Conservation (phyloP, 2,797 vertebrate genomes). For the Loris lydekkerianus region DNA sequence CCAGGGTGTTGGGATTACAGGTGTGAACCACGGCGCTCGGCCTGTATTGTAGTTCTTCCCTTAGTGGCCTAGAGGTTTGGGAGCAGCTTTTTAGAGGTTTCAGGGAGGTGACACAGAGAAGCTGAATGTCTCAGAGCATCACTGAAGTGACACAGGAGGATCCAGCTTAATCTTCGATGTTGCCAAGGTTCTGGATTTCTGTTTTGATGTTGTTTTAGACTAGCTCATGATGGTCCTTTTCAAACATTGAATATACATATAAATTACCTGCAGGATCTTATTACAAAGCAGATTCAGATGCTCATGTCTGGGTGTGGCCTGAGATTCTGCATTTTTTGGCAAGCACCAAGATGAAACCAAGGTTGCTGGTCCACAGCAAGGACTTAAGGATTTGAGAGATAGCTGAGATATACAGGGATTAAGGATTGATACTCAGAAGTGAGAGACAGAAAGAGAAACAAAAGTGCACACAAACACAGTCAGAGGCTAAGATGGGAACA, state of each 20-base stretch:
- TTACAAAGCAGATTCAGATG: not conserved
- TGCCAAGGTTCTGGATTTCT: conserved; percentile 11
- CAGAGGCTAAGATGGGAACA: not conserved
- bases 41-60: not conserved
- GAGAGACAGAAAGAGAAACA: not conserved
- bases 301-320: not conserved
- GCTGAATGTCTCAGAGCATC: not conserved
- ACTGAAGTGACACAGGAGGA: not conserved
- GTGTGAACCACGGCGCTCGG: too few species aligned
- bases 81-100: not conserved
- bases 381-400: conserved; percentile 1
- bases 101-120: not conserved
- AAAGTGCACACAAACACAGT: not conserved
- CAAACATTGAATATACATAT: not conserved
- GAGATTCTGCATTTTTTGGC: conserved; percentile 23
- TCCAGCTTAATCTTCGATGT: not conserved
- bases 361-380: rapidly evolving
- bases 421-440: not conserved
- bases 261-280: not conserved
- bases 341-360: not conserved
- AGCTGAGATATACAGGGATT: not conserved
- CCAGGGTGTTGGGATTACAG: too few species aligned
- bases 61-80: not conserved
- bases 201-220: not conserved
- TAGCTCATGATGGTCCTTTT: not conserved